Evolutionary conservation across 2,888 invertebrate genomes (phyloP), one percentile per base, ranked within the genome.

Genomic region (Molanna angustata): DNA sequence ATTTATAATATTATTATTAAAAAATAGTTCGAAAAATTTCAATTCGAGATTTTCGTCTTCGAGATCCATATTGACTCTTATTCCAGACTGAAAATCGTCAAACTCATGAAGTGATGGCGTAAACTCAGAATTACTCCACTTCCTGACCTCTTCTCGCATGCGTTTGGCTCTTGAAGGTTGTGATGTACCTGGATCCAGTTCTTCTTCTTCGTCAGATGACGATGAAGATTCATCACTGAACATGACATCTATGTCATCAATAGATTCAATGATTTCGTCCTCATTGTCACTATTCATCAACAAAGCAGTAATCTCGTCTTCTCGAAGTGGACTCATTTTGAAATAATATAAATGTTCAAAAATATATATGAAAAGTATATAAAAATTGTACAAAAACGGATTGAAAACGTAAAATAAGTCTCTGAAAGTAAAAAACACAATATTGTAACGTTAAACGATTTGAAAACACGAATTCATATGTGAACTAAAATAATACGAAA

Each of bases 81-180:
- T 32, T 13, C 46, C 46, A 18, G 46, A 46, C 19, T 35, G 13
- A 37, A 46, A 46, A 3, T 46, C 46, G n/a, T 35, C 35, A 35
- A 46, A 46, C 3, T 46, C 37, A 17, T 46, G 46, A 6, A 45
- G 18, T 11, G 33, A 35, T 20, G 46, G 46, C 4, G 46, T 17
- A 31, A 46, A 46, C n/a, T 46, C 13, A 13, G 46, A 20, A 16
- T 19, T 9, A 17, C 18, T 17, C 46, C 46, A 46, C 6, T 31
- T 19, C 21, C 35, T 19, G 4, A 35, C 16, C 14, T 46, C 46
- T 18, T 16, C 20, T n/a, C n/a, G n/a, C n/a, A n/a, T n/a, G n/a
- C n/a, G n/a, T n/a, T n/a, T n/a, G n/a, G n/a, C n/a, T n/a, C n/a
- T n/a, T n/a, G n/a, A n/a, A n/a, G n/a, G n/a, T n/a, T n/a, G n/a